Conservation (phyloP, 2,888 invertebrate species). For the Pammene fasciana region DNA sequence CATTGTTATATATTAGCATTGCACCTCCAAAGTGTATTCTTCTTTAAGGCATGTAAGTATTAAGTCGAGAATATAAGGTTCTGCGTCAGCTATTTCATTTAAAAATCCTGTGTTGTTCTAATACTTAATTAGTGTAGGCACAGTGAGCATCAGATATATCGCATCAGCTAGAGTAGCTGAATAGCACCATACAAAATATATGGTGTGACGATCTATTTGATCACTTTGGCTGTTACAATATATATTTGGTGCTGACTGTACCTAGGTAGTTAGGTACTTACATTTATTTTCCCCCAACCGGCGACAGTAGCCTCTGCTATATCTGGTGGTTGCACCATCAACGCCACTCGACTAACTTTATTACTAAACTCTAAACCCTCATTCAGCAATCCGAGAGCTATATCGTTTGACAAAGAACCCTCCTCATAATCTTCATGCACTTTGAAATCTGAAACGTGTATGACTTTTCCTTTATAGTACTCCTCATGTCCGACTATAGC, state of each 20-base stretch:
- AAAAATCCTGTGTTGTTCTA: not conserved
- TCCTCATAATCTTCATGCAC: not conserved
- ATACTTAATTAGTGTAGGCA: not conserved
- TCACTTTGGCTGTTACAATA: no score
- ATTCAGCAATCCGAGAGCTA: constrained; percentile 3
- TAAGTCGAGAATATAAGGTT: no score
- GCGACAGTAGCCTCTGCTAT: not conserved
- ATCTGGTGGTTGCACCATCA: not conserved
- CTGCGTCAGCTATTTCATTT: not conserved
- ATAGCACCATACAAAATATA: no score
- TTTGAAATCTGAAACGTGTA: not conserved
- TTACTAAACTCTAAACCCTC: not conserved
- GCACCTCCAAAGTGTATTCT: no score
- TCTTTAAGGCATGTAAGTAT: no score
- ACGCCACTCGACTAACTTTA: not conserved
- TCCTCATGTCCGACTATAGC: not conserved
- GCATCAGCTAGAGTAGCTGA: no score
- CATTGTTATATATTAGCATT: no score
- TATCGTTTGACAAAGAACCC: not conserved
- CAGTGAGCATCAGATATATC: no score
- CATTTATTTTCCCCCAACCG: constrained; percentile 9
- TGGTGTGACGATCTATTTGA: no score
- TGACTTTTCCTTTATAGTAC: not conserved
- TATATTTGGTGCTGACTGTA: no score
- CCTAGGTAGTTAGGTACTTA: not conserved